phyloP scores from a whole-genome alignment of 2,888 invertebrate species.

The Corbicula japonica region DNA sequence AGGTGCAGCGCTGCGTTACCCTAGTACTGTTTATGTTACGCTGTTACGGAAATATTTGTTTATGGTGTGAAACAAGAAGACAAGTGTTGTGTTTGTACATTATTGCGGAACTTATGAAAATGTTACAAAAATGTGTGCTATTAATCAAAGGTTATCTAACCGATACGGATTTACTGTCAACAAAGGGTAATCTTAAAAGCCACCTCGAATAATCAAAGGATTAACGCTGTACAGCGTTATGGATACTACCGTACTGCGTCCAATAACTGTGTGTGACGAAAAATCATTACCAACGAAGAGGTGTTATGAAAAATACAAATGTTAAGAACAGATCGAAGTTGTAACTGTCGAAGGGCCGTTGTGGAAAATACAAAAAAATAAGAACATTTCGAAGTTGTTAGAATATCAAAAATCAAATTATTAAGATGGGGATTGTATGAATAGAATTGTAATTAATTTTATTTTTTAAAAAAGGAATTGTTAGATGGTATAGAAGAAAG shows the following conservation, averaged over 20 bases:
- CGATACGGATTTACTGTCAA: conserved; percentile 41
- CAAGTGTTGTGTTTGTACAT: conserved; percentile 38
- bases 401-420: too few relatives aligned
- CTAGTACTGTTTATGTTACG: conserved; percentile 7
- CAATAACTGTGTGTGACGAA: background rate
- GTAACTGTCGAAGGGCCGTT: too few relatives aligned
- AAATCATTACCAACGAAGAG: too few relatives aligned
- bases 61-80: conserved; percentile 21
- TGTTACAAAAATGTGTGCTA: conserved; percentile 35
- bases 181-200: conserved; percentile 40
- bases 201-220: conserved; percentile 31
- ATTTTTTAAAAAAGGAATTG: too few relatives aligned
- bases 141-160: conserved; percentile 42
- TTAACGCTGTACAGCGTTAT: conserved; percentile 22
- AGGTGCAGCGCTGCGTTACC: background rate
- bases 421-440: too few relatives aligned
- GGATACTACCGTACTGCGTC: conserved; percentile 24
- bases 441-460: too few relatives aligned
- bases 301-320: too few relatives aligned
- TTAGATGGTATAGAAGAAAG: too few relatives aligned
- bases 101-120: conserved; percentile 38
- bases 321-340: too few relatives aligned
- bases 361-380: too few relatives aligned
- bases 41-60: conserved; percentile 43
- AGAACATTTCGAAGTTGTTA: too few relatives aligned